These are phyloP conservation scores for Apaloderma vittatum DNA, from an alignment of 2,113 vertebrate genomes.

Conservation along the genomic window DNA sequence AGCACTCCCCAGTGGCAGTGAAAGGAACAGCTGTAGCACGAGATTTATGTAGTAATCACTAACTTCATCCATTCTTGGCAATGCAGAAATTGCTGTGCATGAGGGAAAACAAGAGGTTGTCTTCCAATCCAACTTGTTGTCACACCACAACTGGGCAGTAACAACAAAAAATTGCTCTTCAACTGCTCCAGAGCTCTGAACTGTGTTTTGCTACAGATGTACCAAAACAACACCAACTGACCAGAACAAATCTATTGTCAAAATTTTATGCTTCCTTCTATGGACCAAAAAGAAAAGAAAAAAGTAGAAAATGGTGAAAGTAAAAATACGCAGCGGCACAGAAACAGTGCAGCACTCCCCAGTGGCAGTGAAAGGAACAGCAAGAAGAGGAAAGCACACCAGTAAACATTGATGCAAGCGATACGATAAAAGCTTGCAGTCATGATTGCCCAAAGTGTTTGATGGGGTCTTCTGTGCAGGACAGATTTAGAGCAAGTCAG, in stretches of 20 bases:
- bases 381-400: not conserved
- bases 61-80: not conserved
- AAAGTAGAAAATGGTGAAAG: not conserved
- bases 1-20: not conserved
- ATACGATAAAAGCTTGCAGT: not conserved
- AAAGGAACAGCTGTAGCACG: not conserved
- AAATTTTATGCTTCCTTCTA: not conserved
- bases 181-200: not conserved
- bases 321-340: not conserved
- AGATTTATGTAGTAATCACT: not conserved
- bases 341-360: not conserved
- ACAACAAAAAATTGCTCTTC: not conserved
- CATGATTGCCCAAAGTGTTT: not conserved
- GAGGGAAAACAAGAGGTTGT: not conserved
- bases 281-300: rapidly evolving
- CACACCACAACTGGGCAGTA: rapidly evolving
- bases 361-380: not conserved
- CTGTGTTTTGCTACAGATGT: not conserved
- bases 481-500: not conserved
- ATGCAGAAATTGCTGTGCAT: not conserved
- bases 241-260: not conserved
- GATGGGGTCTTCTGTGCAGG: not conserved
- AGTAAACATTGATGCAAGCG: not conserved
- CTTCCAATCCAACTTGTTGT: not conserved
- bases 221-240: not conserved